Evolutionary conservation across 2,113 vertebrate genomes (phyloP), one percentile per base, ranked within the genome.

Genomic region (Capreolus pygargus): DNA sequence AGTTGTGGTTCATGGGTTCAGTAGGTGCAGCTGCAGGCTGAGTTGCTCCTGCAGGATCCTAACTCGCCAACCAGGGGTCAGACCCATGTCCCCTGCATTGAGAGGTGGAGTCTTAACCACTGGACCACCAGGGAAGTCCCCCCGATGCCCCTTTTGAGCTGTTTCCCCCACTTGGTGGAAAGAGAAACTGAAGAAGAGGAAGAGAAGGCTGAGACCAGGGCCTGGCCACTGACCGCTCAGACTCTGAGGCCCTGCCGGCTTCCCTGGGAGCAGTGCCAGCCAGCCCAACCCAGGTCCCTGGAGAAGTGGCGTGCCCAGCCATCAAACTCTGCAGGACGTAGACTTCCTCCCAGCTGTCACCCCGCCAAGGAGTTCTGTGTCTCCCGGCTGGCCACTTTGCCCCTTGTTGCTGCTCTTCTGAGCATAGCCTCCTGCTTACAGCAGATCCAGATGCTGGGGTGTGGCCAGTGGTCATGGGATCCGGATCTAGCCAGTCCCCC

Each of bases 161-260:
- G 47, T 33, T n/a, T 76, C 58, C 43, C 27, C 30, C 16, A 1
- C 19, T 25, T 0, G 0, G 21, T 50, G 39, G 91, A 84, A 94
- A 76, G 39, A 81, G 82, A 95, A n/a, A 86, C 74, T 17, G 64
- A 96, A 86, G 54, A 74, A 61, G 47, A 89, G 83, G 60, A 91
- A 55, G 57, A 36, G 6, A 33, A 50, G 57, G 43, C 74, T 6
- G 10, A 70, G 81, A 21, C 30, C 39, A 15, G 64, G 6, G 45
- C 70, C 86, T 36, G 30, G 33, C 30, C 61, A n/a, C 4, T 3
- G 14, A 60, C 30, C 6, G 27, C 21, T 2, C 21, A 76, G 47
- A 54, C 60, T 55, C 21, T 28, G 3, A 21, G 36, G 43, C 27
- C 55, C 60, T 4, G 15, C 45, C 1, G 7, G 33, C 84, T 74